Conservation (phyloP, 2,888 invertebrate species). For the Pachymerium ferrugineum region DNA sequence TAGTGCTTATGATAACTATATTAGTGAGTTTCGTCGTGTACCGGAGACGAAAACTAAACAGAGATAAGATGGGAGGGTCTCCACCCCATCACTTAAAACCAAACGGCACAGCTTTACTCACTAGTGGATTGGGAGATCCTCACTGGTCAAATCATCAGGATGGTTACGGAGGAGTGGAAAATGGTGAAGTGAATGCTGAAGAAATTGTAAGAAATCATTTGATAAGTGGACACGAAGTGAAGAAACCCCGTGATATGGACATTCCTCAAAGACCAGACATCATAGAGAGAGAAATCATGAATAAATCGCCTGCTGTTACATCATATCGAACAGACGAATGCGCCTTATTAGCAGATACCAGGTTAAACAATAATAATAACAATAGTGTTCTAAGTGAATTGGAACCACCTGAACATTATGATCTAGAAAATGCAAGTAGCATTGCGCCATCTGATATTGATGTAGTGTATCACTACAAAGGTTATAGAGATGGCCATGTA, state of each 20-base stretch:
- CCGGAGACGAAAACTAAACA: conserved; percentile 76
- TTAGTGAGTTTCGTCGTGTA: conserved; percentile 88
- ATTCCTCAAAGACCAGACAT: conserved; percentile 87
- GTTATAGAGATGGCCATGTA: conserved; percentile 73
- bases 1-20: conserved; percentile 79
- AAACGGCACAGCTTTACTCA: conserved; percentile 62
- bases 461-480: conserved; percentile 93
- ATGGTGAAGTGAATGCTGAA: conserved; percentile 41
- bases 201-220: conserved; percentile 60
- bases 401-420: conserved; percentile 86
- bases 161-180: conserved; percentile 28
- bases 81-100: conserved; percentile 39
- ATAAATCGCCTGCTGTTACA: conserved; percentile 65
- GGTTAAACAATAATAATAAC: conserved; percentile 34
- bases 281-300: conserved; percentile 81
- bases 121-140: conserved; percentile 35
- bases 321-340: conserved; percentile 51
- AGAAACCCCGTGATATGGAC: conserved; percentile 81
- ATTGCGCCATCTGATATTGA: conserved; percentile 97
- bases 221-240: conserved; percentile 7
- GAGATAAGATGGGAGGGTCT: conserved; percentile 65
- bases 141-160: conserved; percentile 37
- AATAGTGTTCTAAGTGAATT: conserved; percentile 46
- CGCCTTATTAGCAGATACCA: conserved; percentile 40
- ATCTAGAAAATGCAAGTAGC: conserved; percentile 92